These are phyloP conservation scores for Sardina pilchardus DNA, from an alignment of 2,113 vertebrate genomes.

Conservation along the genomic window DNA sequence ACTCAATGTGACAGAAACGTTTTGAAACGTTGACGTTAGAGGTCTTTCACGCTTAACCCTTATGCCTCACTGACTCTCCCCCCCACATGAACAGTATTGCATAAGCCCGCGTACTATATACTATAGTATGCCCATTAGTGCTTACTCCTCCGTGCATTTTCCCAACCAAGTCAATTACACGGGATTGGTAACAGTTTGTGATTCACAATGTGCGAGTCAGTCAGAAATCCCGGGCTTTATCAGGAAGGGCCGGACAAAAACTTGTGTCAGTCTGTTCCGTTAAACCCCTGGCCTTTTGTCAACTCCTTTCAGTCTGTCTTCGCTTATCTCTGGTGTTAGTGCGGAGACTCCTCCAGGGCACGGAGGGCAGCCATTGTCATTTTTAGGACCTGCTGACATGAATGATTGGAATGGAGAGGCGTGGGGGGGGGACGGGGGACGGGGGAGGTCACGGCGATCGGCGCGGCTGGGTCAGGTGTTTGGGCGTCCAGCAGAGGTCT, in stretches of 20 bases:
- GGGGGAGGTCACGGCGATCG: background rate
- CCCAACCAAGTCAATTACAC: background rate
- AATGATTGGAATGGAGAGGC: background rate
- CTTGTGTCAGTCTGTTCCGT: background rate
- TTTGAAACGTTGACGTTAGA: background rate
- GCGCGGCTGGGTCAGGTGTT: slow-evolving; percentile 51
- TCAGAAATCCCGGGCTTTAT: background rate
- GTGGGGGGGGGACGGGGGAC: too few relatives aligned
- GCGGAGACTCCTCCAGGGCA: background rate
- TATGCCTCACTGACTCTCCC: background rate
- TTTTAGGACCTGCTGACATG: background rate
- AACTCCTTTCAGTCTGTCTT: background rate
- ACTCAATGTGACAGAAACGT: background rate
- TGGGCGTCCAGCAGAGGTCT: slow-evolving; percentile 12
- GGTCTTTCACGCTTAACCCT: background rate
- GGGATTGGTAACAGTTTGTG: background rate
- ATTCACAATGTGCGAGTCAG: slow-evolving; percentile 2
- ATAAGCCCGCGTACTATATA: background rate
- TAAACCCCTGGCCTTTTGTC: background rate
- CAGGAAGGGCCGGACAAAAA: background rate
- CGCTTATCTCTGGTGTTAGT: background rate
- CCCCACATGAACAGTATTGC: background rate
- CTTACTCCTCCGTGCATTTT: background rate
- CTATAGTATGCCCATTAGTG: background rate
- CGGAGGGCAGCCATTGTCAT: background rate